Base-by-base conservation (phyloP, 2,113 vertebrate genomes). In the Prionailurus viverrinus region DNA sequence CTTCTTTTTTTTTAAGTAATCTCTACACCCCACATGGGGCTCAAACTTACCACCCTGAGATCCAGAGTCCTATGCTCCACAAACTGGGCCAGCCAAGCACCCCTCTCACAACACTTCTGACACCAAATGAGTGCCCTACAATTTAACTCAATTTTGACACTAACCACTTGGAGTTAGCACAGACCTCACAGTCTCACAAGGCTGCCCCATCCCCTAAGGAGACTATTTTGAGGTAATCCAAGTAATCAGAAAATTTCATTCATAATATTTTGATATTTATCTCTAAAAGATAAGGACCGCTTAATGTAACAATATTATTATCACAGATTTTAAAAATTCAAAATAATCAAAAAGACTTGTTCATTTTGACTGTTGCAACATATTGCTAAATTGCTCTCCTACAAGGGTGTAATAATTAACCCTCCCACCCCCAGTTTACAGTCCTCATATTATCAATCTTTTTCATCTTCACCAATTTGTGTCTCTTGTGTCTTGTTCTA, bases 171-270 rank as follows among this genome's bases (percentile, higher is more conserved):
- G 45, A 53, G 48, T 48, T 53, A 79, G 45, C 48, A 79, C 48
- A 53, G 48, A 80, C 31, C 45, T 48, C 74, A 78, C 27, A 48
- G 73, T 45, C 39, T 74, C 73, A 74, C 39, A 74, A 74, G 25
- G 25, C 23, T 74, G 25, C 12, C 6, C n/a, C 18, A 82, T 1
- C n/a, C n/a, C 7, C 45, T 39, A 81, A 81, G 2, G 23, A 74
- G 73, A 65, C 41, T 94, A 41, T 73, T 65, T 65, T 55, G 92
- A 87, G 94, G 65, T 10, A 86, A 80, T 55, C 33, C 12, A 84
- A 55, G 45, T 58, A 41, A 36, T 71, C 51, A 71, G 41, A 86
- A 45, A 63, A 81, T 85, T 85, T 94, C 87, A 80, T 94, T 91
- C n/a, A 36, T 53, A 74, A 39, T 55, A 86, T 45, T 71, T 86